Percentiles rank a stretch among this genome's conserved stretches.
Conservation (phyloP, 2,113 vertebrate species). For the Cercocebus atys region DNA sequence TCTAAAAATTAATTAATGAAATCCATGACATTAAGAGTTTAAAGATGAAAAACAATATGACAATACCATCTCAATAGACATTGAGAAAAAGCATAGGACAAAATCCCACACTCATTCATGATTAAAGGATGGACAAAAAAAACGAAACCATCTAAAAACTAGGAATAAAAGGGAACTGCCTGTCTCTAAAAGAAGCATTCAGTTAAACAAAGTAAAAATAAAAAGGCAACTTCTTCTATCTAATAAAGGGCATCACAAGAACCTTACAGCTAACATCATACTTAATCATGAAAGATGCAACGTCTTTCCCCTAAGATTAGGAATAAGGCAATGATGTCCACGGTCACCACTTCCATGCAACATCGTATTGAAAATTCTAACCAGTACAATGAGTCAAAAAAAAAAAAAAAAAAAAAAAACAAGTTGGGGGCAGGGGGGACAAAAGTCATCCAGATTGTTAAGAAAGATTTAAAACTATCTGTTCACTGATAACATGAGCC, state of each 20-base stretch:
- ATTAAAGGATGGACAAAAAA: neutral
- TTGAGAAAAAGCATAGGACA: neutral
- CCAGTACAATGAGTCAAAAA: neutral
- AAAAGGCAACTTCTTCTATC: neutral
- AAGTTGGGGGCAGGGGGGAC: no score
- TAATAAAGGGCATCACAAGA: neutral
- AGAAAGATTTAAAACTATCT: neutral
- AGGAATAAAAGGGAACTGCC: neutral
- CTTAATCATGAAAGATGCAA: neutral
- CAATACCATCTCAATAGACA: neutral
- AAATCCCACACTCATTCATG: neutral
- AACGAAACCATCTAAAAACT: neutral
- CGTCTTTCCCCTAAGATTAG: neutral
- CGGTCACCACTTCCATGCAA: neutral
- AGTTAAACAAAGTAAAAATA: no score
- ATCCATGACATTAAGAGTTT: neutral
- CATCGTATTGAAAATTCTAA: neutral
- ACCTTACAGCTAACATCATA: neutral
- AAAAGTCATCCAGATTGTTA: neutral
- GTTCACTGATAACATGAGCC: neutral
- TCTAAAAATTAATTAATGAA: neutral
- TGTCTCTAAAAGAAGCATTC: no score
- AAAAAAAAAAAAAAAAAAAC: neutral
- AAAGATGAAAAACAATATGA: neutral
- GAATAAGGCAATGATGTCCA: neutral